phyloP scores from a whole-genome alignment of 2,888 invertebrate genomes.

The Junonia oenone region DNA sequence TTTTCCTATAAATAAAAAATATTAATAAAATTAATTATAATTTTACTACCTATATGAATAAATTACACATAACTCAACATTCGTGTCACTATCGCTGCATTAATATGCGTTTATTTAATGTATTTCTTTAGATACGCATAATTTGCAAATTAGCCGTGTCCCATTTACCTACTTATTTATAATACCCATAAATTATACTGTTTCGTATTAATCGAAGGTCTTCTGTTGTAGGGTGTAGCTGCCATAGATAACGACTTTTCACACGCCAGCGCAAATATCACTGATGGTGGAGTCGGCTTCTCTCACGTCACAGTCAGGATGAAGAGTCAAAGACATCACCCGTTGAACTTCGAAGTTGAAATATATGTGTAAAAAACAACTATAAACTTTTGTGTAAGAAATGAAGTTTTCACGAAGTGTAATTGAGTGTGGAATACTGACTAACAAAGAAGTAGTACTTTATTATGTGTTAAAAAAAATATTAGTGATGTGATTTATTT shows the following conservation, averaged over 20 bases:
- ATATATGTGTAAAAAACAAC: constrained; percentile 53
- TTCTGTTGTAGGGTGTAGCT: constrained; percentile 60
- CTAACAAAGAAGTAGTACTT: background rate
- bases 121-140: constrained; percentile 6
- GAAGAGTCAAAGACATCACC: constrained; percentile 71
- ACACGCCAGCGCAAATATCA: constrained; percentile 68
- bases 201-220: background rate
- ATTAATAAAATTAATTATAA: background rate
- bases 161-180: constrained; percentile 10
- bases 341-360: constrained; percentile 69
- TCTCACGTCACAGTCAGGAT: constrained; percentile 63
- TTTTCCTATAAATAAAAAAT: background rate
- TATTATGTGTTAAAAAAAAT: background rate
- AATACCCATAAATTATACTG: background rate
- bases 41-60: background rate
- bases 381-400: no score
- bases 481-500: background rate
- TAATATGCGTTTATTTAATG: background rate
- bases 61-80: background rate
- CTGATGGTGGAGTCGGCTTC: constrained; percentile 63
- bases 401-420: background rate
- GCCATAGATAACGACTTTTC: constrained; percentile 71
- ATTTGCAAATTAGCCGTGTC: constrained; percentile 12
- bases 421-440: background rate
- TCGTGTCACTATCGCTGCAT: background rate